Evolutionary conservation across 1,140 invertebrate genomes (phyloP).

Genomic region (Pseudachorutes palmiensis): DNA sequence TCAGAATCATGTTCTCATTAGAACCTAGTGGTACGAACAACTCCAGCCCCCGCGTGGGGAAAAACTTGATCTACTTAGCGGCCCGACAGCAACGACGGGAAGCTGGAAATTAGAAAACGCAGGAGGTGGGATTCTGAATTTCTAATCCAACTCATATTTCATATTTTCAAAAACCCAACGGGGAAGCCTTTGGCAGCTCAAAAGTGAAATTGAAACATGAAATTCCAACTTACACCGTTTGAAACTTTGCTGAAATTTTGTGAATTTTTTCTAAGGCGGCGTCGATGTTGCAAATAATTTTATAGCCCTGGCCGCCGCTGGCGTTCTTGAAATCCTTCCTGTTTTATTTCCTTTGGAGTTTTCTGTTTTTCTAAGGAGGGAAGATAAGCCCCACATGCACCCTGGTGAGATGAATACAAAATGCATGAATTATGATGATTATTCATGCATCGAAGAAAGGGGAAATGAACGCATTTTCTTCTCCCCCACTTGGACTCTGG

Average conservation of each 20-base stretch:
- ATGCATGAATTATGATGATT: slow-evolving; percentile 22
- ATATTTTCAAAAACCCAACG: too few species aligned
- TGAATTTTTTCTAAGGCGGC: too few species aligned
- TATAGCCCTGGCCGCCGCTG: too few species aligned
- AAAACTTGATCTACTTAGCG: background rate
- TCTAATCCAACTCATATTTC: too few species aligned
- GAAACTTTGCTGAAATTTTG: too few species aligned
- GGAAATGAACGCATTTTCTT: background rate
- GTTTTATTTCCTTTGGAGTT: background rate
- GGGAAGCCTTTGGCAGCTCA: too few species aligned
- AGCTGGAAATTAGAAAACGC: background rate
- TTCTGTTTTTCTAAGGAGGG: background rate
- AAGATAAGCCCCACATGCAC: background rate
- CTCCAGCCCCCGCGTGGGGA: too few species aligned
- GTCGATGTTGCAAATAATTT: too few species aligned
- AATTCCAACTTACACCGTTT: too few species aligned
- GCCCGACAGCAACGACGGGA: background rate
- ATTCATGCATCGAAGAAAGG: slow-evolving; percentile 10
- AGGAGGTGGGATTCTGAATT: background rate
- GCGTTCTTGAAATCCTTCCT: background rate
- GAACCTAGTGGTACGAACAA: slow-evolving; percentile 7
- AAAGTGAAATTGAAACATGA: too few species aligned
- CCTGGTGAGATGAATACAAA: slow-evolving; percentile 22
- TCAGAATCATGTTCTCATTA: slow-evolving; percentile 37
- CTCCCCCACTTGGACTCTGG: too few species aligned